A percentile compares a stretch with the other conserved stretches of the same genome.
phyloP scores from a whole-genome alignment of 1,140 invertebrate genomes.

The Bombus balteatus region DNA sequence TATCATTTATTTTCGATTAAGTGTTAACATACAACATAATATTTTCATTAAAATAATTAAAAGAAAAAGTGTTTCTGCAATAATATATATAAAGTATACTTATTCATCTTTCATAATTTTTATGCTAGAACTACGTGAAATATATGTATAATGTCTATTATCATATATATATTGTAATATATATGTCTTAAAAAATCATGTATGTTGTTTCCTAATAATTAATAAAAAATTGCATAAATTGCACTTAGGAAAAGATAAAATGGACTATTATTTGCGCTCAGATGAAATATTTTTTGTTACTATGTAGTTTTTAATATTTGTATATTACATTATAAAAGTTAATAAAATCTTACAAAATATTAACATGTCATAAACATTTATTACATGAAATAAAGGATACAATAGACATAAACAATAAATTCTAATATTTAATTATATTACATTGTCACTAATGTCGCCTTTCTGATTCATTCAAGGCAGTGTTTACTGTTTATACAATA shows the following conservation, averaged over 20 bases:
- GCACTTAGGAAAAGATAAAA: slow-evolving; percentile 16
- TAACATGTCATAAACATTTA: not conserved
- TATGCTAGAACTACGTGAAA: not conserved
- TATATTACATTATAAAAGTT: not conserved
- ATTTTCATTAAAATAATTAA: slow-evolving; percentile 1
- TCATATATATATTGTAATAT: not conserved
- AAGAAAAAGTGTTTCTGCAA: slow-evolving; percentile 11
- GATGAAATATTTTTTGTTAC: slow-evolving; percentile 6
- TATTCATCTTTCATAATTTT: slow-evolving; percentile 13
- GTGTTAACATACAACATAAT: not conserved
- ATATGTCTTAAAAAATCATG: slow-evolving; percentile 9
- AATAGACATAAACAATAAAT: slow-evolving; percentile 1
- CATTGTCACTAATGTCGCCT: not conserved
- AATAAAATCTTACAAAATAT: not conserved
- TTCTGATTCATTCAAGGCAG: not conserved
- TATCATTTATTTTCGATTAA: slow-evolving; percentile 25
- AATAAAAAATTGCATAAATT: slow-evolving; percentile 20
- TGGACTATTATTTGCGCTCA: not conserved
- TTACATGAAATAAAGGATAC: not conserved
- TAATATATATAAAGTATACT: slow-evolving; percentile 10
- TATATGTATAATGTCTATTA: not conserved
- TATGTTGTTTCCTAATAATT: slow-evolving; percentile 30
- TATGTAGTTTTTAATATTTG: not conserved
- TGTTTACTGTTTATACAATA: not conserved
- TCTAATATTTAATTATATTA: not conserved